Percentiles rank a stretch among this genome's conserved stretches.
Conservation (phyloP, 2,888 invertebrate genomes). For the Smittia aterrima region DNA sequence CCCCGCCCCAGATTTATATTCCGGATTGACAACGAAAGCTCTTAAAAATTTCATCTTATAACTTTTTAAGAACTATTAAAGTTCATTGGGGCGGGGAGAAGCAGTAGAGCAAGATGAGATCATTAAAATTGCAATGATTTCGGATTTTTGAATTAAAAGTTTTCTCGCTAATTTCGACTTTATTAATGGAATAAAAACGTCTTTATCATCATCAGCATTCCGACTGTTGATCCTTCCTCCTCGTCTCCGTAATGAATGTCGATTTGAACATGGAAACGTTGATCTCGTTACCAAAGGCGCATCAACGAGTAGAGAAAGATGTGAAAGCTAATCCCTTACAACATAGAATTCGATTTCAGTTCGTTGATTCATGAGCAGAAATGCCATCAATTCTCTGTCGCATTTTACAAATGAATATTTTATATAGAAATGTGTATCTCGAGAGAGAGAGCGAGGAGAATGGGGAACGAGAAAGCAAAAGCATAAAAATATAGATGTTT, state of each 20-base stretch:
- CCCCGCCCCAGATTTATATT: not conserved
- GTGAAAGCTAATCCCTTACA: conserved; percentile 28
- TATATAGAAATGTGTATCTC: conserved; percentile 27
- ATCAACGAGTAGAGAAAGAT: not conserved
- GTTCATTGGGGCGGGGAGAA: too few relatives aligned
- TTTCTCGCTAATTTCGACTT: not conserved
- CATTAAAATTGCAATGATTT: not conserved
- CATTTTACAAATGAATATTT: conserved; percentile 41
- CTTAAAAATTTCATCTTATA: not conserved
- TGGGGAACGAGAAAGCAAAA: not conserved
- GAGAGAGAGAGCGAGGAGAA: not conserved
- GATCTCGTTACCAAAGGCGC: not conserved
- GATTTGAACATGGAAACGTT: not conserved
- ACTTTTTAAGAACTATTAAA: not conserved
- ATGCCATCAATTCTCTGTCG: conserved; percentile 40
- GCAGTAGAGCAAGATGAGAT: not conserved
- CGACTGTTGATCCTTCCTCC: not conserved
- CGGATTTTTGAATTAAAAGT: not conserved
- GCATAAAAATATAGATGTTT: conserved; percentile 38
- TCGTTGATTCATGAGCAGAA: conserved; percentile 38
- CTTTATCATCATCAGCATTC: not conserved
- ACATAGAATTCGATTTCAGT: conserved; percentile 35
- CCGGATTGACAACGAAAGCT: not conserved
- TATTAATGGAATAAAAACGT: not conserved
- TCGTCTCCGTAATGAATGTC: too few relatives aligned